These are phyloP conservation scores for Hesperophylax magnus DNA, from an alignment of 1,140 invertebrate genomes.

Conservation along the genomic window DNA sequence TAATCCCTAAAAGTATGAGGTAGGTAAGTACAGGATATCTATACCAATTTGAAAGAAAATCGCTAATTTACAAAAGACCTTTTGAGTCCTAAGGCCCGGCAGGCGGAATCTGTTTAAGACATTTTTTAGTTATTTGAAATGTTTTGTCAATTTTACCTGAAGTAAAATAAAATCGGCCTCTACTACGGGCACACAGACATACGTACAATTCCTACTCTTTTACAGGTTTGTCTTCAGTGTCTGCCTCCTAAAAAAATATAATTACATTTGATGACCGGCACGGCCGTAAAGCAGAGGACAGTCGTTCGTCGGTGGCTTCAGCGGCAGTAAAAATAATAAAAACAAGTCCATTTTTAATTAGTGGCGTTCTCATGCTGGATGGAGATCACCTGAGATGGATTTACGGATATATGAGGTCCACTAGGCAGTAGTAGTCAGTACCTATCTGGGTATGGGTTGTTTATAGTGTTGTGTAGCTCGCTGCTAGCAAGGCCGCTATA, in stretches of 20 bases:
- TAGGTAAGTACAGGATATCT: too few relatives aligned
- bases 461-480: background rate
- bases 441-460: background rate
- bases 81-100: too few relatives aligned
- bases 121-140: too few relatives aligned
- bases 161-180: too few relatives aligned
- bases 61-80: too few relatives aligned
- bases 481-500: background rate
- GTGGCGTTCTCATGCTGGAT: conserved; percentile 13
- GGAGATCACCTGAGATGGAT: background rate
- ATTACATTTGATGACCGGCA: conserved; percentile 1
- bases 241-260: background rate
- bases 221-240: too few relatives aligned
- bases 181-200: too few relatives aligned
- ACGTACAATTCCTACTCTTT: too few relatives aligned
- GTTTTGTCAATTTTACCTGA: too few relatives aligned
- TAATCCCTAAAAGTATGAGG: too few relatives aligned
- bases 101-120: too few relatives aligned
- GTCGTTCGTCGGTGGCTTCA: background rate
- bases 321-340: conserved; percentile 12
- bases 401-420: background rate
- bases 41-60: too few relatives aligned
- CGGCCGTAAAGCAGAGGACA: conserved; percentile 16
- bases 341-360: conserved; percentile 24
- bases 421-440: background rate